Conservation (phyloP, 2,113 vertebrate species). For the Bubalus kerabau region DNA sequence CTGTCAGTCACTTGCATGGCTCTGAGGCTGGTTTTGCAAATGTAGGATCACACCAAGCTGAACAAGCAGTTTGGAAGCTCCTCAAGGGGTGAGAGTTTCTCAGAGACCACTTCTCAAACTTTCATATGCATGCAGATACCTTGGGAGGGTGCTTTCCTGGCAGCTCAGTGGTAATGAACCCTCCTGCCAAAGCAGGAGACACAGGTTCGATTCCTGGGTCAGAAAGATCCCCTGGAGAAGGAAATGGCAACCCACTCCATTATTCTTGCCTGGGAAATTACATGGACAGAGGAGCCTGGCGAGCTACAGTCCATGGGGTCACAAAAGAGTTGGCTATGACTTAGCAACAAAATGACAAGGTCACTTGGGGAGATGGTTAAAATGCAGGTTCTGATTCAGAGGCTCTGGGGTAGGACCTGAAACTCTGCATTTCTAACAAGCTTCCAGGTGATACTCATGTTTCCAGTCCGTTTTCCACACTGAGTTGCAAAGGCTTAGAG, state of each 20-base stretch:
- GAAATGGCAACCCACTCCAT: background rate
- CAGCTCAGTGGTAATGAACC: background rate
- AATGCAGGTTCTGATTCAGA: background rate
- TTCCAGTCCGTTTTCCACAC: background rate
- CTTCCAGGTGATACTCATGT: too few species aligned
- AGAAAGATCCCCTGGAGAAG: background rate
- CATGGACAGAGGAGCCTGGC: background rate
- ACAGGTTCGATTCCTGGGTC: background rate
- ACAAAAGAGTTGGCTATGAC: background rate
- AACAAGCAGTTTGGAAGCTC: conserved; percentile 35
- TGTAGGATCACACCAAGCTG: background rate
- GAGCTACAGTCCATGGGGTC: background rate
- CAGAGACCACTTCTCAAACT: background rate
- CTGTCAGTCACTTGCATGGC: conserved; percentile 30
- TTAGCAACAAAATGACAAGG: background rate
- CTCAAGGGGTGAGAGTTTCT: background rate
- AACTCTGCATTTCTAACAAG: background rate
- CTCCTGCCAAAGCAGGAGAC: background rate
- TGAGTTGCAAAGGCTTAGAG: background rate
- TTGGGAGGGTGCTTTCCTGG: background rate
- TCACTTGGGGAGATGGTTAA: background rate
- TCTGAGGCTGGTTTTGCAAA: background rate
- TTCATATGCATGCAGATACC: background rate
- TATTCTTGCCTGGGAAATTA: background rate
- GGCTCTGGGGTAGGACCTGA: background rate